A percentile compares a stretch with the other conserved stretches of the same genome.
phyloP scores from a whole-genome alignment of 2,888 invertebrate genomes.

The Fragum fragum region DNA sequence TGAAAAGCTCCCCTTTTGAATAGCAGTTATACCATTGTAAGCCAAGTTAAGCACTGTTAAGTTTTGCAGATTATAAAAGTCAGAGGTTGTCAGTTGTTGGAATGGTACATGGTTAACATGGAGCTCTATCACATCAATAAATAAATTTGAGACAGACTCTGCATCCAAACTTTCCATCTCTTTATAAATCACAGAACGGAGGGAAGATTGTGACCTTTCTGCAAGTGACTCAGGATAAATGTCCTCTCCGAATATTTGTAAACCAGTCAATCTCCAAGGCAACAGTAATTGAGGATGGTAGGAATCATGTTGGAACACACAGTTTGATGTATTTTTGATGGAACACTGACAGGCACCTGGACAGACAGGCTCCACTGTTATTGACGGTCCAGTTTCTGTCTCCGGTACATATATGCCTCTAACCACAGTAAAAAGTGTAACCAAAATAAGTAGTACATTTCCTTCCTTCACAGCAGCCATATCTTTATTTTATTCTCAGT shows the following conservation, averaged over 20 bases:
- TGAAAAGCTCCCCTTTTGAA: conserved; percentile 44
- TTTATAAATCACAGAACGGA: conserved; percentile 13
- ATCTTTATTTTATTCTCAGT: neutral
- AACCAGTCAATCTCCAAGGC: conserved; percentile 6
- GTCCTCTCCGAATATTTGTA: conserved; percentile 12
- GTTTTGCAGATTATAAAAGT: conserved; percentile 27
- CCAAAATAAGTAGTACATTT: neutral
- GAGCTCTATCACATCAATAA: conserved; percentile 39
- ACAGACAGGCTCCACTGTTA: neutral
- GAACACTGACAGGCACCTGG: conserved; percentile 13
- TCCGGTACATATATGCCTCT: conserved; percentile 5
- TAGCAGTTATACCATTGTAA: conserved; percentile 44
- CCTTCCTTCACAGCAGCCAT: neutral
- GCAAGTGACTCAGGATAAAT: neutral
- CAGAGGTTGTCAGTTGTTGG: conserved; percentile 25
- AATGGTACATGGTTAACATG: conserved; percentile 52
- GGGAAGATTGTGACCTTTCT: neutral
- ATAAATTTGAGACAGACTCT: conserved; percentile 3
- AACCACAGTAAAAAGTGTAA: neutral
- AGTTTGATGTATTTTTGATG: neutral
- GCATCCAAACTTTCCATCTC: neutral
- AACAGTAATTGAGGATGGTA: neutral
- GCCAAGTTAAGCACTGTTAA: conserved; percentile 41
- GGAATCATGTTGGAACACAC: neutral
- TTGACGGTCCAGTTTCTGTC: neutral